Evolutionary conservation across 2,888 invertebrate species (phyloP).

Genomic region (Polymixis flavicincta): DNA sequence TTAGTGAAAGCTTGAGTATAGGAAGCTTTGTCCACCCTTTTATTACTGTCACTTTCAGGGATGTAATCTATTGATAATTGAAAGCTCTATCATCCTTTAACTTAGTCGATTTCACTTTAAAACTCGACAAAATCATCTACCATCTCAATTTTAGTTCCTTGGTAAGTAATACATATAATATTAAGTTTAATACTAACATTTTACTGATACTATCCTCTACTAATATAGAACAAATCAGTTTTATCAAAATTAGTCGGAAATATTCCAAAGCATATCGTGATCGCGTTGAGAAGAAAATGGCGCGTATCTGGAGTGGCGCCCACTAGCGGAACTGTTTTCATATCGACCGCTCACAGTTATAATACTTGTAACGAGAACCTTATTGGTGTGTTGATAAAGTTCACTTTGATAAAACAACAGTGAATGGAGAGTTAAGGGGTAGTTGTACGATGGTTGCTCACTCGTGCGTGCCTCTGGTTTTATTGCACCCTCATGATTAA

Average conservation of each 20-base stretch:
- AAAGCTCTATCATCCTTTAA: not conserved
- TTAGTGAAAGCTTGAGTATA: not conserved
- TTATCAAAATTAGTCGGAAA: not conserved
- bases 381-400: not conserved
- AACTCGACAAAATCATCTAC: not conserved
- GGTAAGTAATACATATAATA: not conserved
- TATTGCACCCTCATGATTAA: not conserved
- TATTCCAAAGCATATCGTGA: not conserved
- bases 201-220: not conserved
- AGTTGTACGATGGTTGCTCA: not conserved
- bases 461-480: not conserved
- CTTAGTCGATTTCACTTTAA: not conserved
- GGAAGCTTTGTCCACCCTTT: not conserved
- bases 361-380: not conserved
- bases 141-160: not conserved
- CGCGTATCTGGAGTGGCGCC: not conserved
- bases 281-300: not conserved
- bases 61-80: constrained; percentile 9
- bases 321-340: not conserved
- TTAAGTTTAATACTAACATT: not conserved
- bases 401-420: not conserved
- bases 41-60: not conserved
- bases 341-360: not conserved
- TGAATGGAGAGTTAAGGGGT: constrained; percentile 12
- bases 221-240: not conserved